Conservation (phyloP, 2,888 invertebrate genomes). For the Rotaria sp. region DNA sequence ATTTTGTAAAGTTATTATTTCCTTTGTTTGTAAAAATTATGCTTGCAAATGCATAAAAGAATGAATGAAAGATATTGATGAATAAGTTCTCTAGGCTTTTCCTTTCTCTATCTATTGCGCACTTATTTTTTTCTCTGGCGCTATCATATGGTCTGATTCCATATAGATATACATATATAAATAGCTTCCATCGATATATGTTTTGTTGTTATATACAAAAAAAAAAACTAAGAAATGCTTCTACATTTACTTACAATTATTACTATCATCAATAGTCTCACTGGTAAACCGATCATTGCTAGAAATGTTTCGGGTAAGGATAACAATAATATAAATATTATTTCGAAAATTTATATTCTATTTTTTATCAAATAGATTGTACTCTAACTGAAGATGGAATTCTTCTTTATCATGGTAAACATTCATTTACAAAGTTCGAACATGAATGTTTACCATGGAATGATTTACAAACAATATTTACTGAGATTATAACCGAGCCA, state of each 20-base stretch:
- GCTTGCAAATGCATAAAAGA: too few species aligned
- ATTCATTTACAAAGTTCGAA: not conserved
- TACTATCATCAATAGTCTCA: not conserved
- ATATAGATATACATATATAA: not conserved
- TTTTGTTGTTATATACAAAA: not conserved
- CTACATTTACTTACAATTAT: not conserved
- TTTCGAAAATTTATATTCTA: not conserved
- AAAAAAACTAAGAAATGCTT: not conserved
- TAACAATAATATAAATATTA: not conserved
- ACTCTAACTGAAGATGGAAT: not conserved
- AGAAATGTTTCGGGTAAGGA: not conserved
- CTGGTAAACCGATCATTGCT: not conserved
- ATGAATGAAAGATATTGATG: too few species aligned
- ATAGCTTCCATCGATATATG: not conserved
- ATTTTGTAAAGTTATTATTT: too few species aligned
- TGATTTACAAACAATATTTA: not conserved
- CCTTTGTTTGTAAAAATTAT: too few species aligned
- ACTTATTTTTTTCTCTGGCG: too few species aligned
- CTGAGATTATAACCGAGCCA: not conserved
- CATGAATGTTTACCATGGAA: not conserved
- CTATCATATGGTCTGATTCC: too few species aligned
- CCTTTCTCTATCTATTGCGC: too few species aligned
- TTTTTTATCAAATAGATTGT: not conserved
- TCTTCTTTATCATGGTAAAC: not conserved
- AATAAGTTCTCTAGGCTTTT: too few species aligned